A percentile compares a stretch with the other conserved stretches of the same genome.
These are phyloP conservation scores for Serinus canaria DNA, from an alignment of 2,113 vertebrate genomes.

Conservation along the genomic window DNA sequence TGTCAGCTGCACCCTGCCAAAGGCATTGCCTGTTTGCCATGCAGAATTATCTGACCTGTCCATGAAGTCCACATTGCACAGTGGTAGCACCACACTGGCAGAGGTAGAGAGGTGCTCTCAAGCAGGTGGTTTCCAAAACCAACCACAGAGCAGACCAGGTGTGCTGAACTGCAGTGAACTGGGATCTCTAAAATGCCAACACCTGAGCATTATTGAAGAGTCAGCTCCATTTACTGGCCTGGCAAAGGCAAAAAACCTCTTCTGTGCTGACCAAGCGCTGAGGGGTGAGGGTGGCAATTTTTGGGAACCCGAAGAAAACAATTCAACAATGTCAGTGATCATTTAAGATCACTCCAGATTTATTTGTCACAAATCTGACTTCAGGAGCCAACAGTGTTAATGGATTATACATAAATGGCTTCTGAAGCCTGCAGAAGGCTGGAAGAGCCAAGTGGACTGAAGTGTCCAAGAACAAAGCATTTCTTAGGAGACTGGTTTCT, in stretches of 20 bases:
- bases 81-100: neutral
- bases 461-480: neutral
- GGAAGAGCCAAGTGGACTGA: neutral
- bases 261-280: neutral
- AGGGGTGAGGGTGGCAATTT: neutral
- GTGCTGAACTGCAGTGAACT: neutral
- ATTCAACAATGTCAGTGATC: neutral
- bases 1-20: neutral
- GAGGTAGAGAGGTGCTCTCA: neutral
- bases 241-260: neutral
- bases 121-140: neutral
- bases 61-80: neutral
- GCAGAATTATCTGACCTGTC: neutral
- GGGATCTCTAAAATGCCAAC: neutral
- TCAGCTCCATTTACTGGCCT: neutral
- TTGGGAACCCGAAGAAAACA: neutral
- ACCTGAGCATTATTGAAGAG: neutral
- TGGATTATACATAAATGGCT: neutral
- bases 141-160: neutral
- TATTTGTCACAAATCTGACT: neutral
- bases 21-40: neutral
- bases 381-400: neutral
- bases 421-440: neutral
- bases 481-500: neutral
- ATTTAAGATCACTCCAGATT: neutral